These are phyloP conservation scores for Rhinogobius similis DNA, from an alignment of 2,113 vertebrate genomes.

Conservation along the genomic window DNA sequence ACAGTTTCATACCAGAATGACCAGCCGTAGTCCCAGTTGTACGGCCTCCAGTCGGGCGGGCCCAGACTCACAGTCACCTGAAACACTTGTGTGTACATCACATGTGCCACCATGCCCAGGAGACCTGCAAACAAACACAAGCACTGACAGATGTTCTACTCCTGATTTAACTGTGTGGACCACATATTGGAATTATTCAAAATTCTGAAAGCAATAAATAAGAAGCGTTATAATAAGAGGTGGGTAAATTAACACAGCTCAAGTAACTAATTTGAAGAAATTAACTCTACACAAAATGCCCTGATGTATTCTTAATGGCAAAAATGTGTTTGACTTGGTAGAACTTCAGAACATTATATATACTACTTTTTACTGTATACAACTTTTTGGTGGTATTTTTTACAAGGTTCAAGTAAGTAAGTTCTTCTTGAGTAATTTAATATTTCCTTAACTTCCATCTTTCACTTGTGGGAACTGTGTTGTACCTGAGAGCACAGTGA, in stretches of 20 bases:
- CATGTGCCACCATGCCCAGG: conserved; percentile 91
- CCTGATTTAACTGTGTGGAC: not conserved
- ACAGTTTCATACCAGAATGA: conserved; percentile 85
- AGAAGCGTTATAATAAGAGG: too few relatives aligned
- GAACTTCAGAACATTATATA: too few relatives aligned
- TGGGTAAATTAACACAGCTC: too few relatives aligned
- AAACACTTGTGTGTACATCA: conserved; percentile 92
- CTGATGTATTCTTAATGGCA: too few relatives aligned
- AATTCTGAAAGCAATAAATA: not conserved
- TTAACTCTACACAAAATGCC: too few relatives aligned
- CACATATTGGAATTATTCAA: not conserved
- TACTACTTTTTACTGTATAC: too few relatives aligned
- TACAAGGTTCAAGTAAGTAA: too few relatives aligned
- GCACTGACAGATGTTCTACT: not conserved
- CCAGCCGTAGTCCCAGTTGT: conserved; percentile 92
- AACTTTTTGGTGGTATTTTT: too few relatives aligned
- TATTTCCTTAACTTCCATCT: too few relatives aligned
- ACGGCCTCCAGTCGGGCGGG: conserved; percentile 90
- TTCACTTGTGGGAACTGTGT: not conserved
- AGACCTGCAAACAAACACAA: conserved; percentile 76
- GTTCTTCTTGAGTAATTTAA: too few relatives aligned
- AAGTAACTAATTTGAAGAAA: too few relatives aligned
- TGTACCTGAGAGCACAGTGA: conserved; percentile 94
- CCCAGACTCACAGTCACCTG: conserved; percentile 88
- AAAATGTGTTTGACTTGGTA: too few relatives aligned